Evolutionary conservation across 2,888 invertebrate genomes (phyloP).

Genomic region (Bugula neritina): DNA sequence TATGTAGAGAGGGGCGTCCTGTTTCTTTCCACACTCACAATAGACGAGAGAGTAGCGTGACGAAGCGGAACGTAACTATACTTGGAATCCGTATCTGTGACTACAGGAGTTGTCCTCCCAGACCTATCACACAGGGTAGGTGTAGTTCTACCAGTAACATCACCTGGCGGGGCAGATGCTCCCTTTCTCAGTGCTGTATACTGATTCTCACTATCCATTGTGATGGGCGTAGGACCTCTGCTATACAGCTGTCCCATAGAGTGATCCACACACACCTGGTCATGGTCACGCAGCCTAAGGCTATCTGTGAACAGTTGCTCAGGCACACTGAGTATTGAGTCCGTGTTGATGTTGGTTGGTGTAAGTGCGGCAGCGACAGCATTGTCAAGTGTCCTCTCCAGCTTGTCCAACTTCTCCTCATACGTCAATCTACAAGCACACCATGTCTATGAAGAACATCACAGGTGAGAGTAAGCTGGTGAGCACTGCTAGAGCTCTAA

Average conservation of each 20-base stretch:
- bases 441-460: no score
- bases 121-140: neutral
- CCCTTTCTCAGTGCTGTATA: neutral
- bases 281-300: neutral
- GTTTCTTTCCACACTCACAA: neutral
- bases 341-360: neutral
- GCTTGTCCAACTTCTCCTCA: conserved; percentile 14
- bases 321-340: conserved; percentile 17
- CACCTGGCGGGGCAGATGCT: neutral
- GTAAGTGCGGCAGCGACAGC: conserved; percentile 8
- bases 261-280: neutral
- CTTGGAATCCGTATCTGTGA: conserved; percentile 4
- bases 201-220: neutral
- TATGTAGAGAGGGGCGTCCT: neutral
- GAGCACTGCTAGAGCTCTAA: no score
- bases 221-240: conserved; percentile 8
- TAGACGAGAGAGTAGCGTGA: neutral
- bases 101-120: conserved; percentile 6
- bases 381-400: conserved; percentile 23
- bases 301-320: conserved; percentile 16
- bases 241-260: conserved; percentile 1
- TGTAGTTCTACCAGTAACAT: neutral
- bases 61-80: conserved; percentile 25
- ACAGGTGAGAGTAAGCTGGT: no score
- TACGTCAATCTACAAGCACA: conserved; percentile 9